Evolutionary conservation across 2,888 invertebrate genomes (phyloP), one percentile per base, ranked within the genome.

Genomic region (Polyommatus iphigenia): DNA sequence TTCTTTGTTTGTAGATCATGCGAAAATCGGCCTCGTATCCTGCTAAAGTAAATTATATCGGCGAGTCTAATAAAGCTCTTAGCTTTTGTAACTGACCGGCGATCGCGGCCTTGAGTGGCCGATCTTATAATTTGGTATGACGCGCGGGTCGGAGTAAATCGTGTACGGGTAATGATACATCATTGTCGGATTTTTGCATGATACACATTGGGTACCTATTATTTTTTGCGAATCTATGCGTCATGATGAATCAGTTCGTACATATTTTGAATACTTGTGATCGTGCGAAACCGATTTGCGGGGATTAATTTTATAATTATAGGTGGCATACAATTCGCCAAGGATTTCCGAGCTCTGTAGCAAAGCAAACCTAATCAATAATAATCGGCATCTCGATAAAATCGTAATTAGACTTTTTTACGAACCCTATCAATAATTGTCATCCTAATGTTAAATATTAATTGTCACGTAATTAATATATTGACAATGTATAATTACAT

Each of bases 81-180:
- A 54, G 75, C 75, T 54, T 54, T 54, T 5, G 76, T 80, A 82
- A 83, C 82, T 82, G 83, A 82, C 82, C 80, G 80, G 76, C 79
- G 73, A 79, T 82, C 79, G 81, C 78, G 80, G 79, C 77, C 81
- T 79, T 76, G 71, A 80, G 75, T 78, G 78, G 79, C 79, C 80
- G 77, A 78, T 24, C 79, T 81, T 82, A 81, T 81, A 80, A 82
- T 81, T 80, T 77, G 71, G 77, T 80, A 76, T 79, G 82, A 81
- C 80, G 80, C 78, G 67, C 79, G 80, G 82, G 82, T 81, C 81
- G 79, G 50, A 73, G 76, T 78, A 78, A 71, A 78, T 76, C 77
- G 76, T 77, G 71, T 81, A 72, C 77, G 71, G 79, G 54, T 71
- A 78, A 78, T 59, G 54, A 57, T 76, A 78, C 50, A 71, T 59